Base-by-base conservation (phyloP, 37 sponge, comb jelly and placozoan genomes). In the Dysidea cf. avara region DNA sequence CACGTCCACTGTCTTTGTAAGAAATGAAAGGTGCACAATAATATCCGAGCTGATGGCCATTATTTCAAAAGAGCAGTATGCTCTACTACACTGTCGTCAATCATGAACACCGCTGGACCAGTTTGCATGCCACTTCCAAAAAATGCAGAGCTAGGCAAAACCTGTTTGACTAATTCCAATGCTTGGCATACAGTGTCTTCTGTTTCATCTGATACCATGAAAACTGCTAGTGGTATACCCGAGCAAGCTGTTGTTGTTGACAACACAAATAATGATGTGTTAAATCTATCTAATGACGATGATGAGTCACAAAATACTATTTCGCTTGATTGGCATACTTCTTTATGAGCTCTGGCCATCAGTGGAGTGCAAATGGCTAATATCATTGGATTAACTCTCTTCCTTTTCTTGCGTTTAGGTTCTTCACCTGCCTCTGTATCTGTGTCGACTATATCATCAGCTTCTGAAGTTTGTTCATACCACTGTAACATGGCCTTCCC, bases 11-110 rank as follows among this genome's bases (percentile, higher is more conserved):
- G 13, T 1, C 66, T 3, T 34, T 76, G 77, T 3, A 76, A 55
- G 30, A 65, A 76, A 39, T 67, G 69, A 29, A 67, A 78, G 4
- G 40, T 66, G 40, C 78, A 78, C 1, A 78, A 58, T 4, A 67
- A 32, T 1, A 24, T 22, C 7, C 14, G 3, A 51, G 69, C 21
- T 1, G 3, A 17, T 39, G 68, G 68, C 78, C 78, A 78, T 3
- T 9, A 7, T 16, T 33, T 35, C 6, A 22, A 6, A 32, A 76
- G 66, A 24, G 66, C 77, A 54, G 34, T 16, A 13, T 55, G 12
- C 37, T 76, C 77, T 35, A 55, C 66, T 33, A 50, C 7, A 20
- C 57, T 53, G 24, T 76, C 77, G 54, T 76, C 77, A 26, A 39
- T 64, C 66, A 65, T 64, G 52, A 53, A 53, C 7, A 72, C 7